Conservation (phyloP, 2,797 vertebrate genomes). For the Clangula hyemalis region DNA sequence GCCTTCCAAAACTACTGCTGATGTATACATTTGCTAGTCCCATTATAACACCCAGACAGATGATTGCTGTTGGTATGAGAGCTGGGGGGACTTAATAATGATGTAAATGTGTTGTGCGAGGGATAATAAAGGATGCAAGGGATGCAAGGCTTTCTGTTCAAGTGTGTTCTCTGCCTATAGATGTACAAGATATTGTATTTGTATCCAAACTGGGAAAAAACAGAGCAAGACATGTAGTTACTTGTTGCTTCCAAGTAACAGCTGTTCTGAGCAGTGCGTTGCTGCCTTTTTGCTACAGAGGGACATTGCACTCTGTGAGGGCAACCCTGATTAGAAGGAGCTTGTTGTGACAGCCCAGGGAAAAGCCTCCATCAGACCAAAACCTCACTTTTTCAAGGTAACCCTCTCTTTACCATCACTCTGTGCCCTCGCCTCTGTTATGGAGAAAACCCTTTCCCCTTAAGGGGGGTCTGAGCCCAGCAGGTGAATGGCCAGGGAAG, state of each 20-base stretch:
- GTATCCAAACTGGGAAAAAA: constrained; percentile 9
- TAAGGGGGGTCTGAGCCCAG: not conserved
- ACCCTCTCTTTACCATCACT: not conserved
- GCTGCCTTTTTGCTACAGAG: not conserved
- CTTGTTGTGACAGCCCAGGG: constrained; percentile 16
- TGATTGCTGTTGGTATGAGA: not conserved
- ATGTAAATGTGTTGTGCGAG: not conserved
- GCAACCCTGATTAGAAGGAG: not conserved
- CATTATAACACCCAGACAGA: not conserved
- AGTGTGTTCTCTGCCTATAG: not conserved
- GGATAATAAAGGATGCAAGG: not conserved
- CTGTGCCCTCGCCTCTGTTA: not conserved
- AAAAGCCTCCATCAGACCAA: not conserved
- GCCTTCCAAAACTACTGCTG: not conserved
- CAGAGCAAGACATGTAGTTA: not conserved
- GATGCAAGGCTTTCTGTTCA: not conserved
- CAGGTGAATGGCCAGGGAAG: not conserved
- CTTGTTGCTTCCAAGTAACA: not conserved
- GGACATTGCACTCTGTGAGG: not conserved
- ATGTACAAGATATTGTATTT: not conserved
- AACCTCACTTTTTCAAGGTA: constrained; percentile 16
- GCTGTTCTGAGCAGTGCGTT: not conserved
- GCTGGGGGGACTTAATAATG: not conserved
- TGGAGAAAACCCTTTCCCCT: not conserved
- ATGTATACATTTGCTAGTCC: not conserved